Conservation (phyloP, 2,797 vertebrate species). For the Clarias laeviceps region DNA sequence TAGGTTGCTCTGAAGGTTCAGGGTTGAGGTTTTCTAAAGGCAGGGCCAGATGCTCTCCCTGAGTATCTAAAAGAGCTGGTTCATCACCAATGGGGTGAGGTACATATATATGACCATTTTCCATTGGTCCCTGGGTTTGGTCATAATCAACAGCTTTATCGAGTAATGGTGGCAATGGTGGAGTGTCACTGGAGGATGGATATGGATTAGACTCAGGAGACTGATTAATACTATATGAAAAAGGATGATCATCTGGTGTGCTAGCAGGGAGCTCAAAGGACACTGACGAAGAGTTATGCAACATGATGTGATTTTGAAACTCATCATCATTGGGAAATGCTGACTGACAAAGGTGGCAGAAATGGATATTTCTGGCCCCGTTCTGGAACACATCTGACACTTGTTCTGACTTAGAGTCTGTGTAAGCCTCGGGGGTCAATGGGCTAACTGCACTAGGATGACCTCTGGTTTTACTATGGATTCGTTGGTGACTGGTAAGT, state of each 20-base stretch:
- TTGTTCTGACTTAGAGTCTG: conserved; percentile 54
- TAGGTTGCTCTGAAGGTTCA: conserved; percentile 52
- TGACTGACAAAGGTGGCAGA: conserved; percentile 79
- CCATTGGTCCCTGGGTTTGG: conserved; percentile 59
- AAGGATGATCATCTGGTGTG: conserved; percentile 66
- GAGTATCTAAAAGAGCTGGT: conserved; percentile 63
- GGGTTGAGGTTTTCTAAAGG: conserved; percentile 57
- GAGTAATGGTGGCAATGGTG: conserved; percentile 62
- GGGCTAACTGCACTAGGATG: conserved; percentile 43
- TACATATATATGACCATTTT: conserved; percentile 70
- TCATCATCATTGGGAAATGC: conserved; percentile 74
- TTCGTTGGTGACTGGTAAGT: conserved; percentile 86
- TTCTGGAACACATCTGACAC: conserved; percentile 62
- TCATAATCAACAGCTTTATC: conserved; percentile 67
- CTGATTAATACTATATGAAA: conserved; percentile 71
- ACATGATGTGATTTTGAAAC: conserved; percentile 79
- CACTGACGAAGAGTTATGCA: conserved; percentile 78
- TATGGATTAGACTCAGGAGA: conserved; percentile 72
- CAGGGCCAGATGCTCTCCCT: conserved; percentile 64
- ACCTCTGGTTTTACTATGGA: conserved; percentile 72
- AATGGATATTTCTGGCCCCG: conserved; percentile 62
- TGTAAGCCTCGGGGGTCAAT: conserved; percentile 38
- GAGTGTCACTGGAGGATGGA: conserved; percentile 67
- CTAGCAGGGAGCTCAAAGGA: conserved; percentile 69
- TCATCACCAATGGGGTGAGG: conserved; percentile 69